Evolutionary conservation across 2,888 invertebrate genomes (phyloP).

Genomic region (Drosophila macrothrix): DNA sequence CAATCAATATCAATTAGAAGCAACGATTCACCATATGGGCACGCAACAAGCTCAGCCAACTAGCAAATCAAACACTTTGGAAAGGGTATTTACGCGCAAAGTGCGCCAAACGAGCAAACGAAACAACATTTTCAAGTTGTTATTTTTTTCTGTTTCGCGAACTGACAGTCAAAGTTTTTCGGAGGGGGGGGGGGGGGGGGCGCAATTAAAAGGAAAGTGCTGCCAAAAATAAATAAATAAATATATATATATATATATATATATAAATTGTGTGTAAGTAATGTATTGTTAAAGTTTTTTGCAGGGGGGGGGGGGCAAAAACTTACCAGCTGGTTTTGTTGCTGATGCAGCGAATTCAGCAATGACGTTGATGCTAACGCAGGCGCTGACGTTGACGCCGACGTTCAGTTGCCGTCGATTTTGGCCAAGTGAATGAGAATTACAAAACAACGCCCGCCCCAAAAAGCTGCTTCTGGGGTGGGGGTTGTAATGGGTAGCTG

Average conservation of each 20-base stretch:
- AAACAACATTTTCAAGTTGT: conserved; percentile 18
- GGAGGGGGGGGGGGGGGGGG: not conserved
- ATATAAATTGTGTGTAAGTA: conserved; percentile 14
- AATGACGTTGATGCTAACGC: conserved; percentile 21
- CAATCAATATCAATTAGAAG: not conserved
- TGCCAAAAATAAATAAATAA: conserved; percentile 24
- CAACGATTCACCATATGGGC: not conserved
- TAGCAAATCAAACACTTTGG: not conserved
- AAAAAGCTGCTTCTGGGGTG: conserved; percentile 7
- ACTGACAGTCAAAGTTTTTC: conserved; percentile 29
- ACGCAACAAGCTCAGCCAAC: not conserved
- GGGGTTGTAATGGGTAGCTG: not conserved
- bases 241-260: conserved; percentile 1
- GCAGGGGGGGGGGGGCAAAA: conserved; percentile 5
- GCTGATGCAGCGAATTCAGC: conserved; percentile 43
- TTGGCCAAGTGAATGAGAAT: conserved; percentile 33
- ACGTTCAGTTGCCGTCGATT: conserved; percentile 23
- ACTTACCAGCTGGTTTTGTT: conserved; percentile 54
- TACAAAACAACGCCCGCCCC: conserved; percentile 29
- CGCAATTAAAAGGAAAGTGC: conserved; percentile 57
- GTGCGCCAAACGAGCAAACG: conserved; percentile 9
- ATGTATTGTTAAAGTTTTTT: conserved; percentile 9
- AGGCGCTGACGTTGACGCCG: conserved; percentile 22
- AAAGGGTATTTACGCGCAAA: conserved; percentile 9
- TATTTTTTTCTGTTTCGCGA: conserved; percentile 5